Percentiles rank a stretch among this genome's conserved stretches.
Conservation (phyloP, 2,888 invertebrate species). For the Trichacis sp. region DNA sequence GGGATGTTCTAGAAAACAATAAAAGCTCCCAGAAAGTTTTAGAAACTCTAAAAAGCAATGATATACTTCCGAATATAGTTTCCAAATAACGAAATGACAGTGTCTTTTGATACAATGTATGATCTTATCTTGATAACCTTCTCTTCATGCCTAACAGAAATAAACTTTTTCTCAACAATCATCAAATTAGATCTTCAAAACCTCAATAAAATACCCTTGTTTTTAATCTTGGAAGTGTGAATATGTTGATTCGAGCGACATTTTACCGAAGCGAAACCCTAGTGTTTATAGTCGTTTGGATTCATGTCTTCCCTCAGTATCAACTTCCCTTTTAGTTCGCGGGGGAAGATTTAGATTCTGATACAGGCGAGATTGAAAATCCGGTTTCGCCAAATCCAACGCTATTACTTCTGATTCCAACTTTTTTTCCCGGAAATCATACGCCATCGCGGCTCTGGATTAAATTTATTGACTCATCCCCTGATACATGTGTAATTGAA, state of each 20-base stretch:
- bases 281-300: background rate
- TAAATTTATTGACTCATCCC: slow-evolving; percentile 14
- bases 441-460: slow-evolving; percentile 12
- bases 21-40: too few species aligned
- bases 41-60: too few species aligned
- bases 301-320: background rate
- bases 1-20: too few species aligned
- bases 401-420: slow-evolving; percentile 12
- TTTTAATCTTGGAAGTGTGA: too few species aligned
- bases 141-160: too few species aligned
- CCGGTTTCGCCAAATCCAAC: slow-evolving; percentile 21
- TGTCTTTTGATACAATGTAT: background rate
- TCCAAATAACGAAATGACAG: too few species aligned
- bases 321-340: slow-evolving; percentile 9
- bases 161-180: too few species aligned
- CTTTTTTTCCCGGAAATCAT: slow-evolving; percentile 16
- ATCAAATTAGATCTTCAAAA: too few species aligned
- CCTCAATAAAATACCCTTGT: too few species aligned
- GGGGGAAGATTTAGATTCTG: slow-evolving; percentile 5
- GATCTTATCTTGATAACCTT: too few species aligned
- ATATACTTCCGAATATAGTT: too few species aligned
- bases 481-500: slow-evolving; percentile 3
- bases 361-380: slow-evolving; percentile 20
- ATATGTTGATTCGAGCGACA: background rate
- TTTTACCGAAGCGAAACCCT: background rate